A percentile compares a stretch with the other conserved stretches of the same genome.
Conservation (phyloP, 2,888 invertebrate genomes). For the Luperina testacea region DNA sequence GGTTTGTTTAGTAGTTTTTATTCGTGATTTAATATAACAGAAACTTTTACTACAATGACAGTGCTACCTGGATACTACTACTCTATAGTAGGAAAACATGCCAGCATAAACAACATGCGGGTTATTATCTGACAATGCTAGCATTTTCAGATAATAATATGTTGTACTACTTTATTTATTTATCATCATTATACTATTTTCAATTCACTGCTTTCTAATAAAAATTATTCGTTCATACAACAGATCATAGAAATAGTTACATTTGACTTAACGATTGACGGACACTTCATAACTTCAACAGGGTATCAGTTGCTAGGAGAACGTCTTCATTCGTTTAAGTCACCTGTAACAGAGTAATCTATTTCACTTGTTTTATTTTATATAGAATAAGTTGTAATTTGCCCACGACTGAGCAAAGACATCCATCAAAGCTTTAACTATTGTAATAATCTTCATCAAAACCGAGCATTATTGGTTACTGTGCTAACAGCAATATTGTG, state of each 20-base stretch:
- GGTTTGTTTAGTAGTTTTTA: neutral
- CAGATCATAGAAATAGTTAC: neutral
- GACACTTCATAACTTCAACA: neutral
- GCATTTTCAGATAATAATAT: too few species aligned
- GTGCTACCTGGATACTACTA: neutral
- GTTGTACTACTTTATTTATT: neutral
- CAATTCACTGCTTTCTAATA: neutral
- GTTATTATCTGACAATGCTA: neutral
- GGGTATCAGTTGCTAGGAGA: neutral
- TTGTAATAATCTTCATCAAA: constrained; percentile 25
- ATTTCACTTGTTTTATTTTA: neutral
- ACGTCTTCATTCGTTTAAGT: neutral
- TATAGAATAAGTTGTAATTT: neutral
- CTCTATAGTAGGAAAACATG: neutral
- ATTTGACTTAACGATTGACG: neutral
- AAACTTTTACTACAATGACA: neutral
- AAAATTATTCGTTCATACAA: neutral
- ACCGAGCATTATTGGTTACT: constrained; percentile 8
- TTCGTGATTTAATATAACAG: neutral
- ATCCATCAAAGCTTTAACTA: constrained; percentile 13
- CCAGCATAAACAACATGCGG: neutral
- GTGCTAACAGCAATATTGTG: constrained; percentile 45
- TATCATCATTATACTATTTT: neutral
- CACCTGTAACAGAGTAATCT: neutral
- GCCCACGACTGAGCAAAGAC: neutral